phyloP scores from a whole-genome alignment of 2,113 vertebrate genomes.

The cat (Felis catus) region DNA sequence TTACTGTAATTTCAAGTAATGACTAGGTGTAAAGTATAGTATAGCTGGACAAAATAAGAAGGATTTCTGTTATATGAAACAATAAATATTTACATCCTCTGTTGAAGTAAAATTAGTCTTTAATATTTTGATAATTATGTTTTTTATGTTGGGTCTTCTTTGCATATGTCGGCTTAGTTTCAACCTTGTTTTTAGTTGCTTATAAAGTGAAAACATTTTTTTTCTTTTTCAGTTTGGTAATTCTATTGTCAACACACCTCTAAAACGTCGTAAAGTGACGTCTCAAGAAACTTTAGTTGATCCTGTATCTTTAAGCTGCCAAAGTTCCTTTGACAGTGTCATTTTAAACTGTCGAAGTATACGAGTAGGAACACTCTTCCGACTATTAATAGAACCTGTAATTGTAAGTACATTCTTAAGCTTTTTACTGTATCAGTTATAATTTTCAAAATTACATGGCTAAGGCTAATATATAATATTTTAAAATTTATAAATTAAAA shows the following conservation, averaged over 20 bases:
- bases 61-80: not conserved
- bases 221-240: conserved; percentile 91
- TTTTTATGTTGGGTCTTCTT: conserved; percentile 15
- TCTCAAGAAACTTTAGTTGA: conserved; percentile 80
- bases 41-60: not conserved
- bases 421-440: not conserved
- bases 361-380: conserved; percentile 92
- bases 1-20: conserved; percentile 13
- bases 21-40: not conserved
- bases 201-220: conserved; percentile 59
- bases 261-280: conserved; percentile 89
- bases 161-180: not conserved
- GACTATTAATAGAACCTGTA: conserved; percentile 93
- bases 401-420: conserved; percentile 88
- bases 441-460: not conserved
- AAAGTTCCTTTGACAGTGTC: conserved; percentile 87
- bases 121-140: not conserved
- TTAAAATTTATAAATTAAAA: conserved; percentile 1
- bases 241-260: conserved; percentile 85
- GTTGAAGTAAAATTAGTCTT: not conserved
- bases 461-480: not conserved
- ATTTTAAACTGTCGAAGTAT: conserved; percentile 95
- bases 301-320: conserved; percentile 71
- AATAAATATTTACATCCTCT: not conserved
- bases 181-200: not conserved